Base-by-base conservation (phyloP, 2,797 vertebrate species). In the Myripristis jacobus region DNA sequence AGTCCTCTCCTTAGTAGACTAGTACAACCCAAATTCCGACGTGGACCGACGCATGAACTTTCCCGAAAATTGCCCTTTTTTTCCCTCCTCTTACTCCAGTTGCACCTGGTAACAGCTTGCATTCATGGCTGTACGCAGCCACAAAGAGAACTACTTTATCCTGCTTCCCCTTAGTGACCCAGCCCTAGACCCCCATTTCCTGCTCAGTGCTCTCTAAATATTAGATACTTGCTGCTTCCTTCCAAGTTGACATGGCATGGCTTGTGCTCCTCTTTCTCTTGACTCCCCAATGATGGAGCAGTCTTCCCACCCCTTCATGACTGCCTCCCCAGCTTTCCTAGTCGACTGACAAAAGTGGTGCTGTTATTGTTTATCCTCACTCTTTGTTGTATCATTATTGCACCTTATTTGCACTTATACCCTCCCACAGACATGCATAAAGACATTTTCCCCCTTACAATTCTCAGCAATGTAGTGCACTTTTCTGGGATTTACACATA, bases 341-440 rank as follows among this genome's bases (percentile, higher is more conserved):
- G 19, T 53, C 47, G 53, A 79, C 70, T 24, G 68, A 36, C 78
- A 54, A 19, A 57, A 66, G 50, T 47, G 21, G 31, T 34, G 24
- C 58, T 65, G 61, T 52, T 60, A 43, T 19, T 38, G 43, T 44
- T 78, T 54, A 69, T 46, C 13, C 16, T 38, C 62, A 44, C 43
- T 18, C 15, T 16, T 16, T 16, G 15, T 22, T 50, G 47, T 22
- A 24, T 31, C 25, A 74, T 65, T 6, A 16, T 60, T 47, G 38
- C 51, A 62, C 51, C 34, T 70, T n/a, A 5, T 19, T 22, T 18
- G 6, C 52, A 59, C 67, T 70, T 8, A 18, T 77, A 38, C 75
- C 58, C 69, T 77, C 83, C 83, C 66, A 76, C 79, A 22, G 64
- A 22, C 34, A 54, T 41, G 9, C 46, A 66, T 70, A 70, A 77